These are phyloP conservation scores for Leptura quadrifasciata DNA, from an alignment of 2,888 invertebrate genomes.

Conservation along the genomic window DNA sequence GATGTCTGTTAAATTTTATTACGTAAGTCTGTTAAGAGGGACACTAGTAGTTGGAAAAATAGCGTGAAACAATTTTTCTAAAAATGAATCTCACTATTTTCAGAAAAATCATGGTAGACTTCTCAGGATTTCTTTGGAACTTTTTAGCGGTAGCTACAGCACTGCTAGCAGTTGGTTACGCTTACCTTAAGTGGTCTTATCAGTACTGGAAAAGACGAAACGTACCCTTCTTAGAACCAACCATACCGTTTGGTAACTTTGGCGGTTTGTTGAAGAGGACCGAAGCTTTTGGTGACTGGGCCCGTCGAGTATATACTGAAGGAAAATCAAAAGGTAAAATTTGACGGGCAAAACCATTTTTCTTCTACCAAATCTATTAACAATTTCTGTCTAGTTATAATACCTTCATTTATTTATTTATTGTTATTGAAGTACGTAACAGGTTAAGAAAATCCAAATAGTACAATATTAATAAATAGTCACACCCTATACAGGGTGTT, in stretches of 20 bases:
- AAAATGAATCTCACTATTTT: background rate
- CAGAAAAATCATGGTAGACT: background rate
- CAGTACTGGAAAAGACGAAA: slow-evolving; percentile 49
- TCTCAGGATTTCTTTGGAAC: background rate
- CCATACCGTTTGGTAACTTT: slow-evolving; percentile 48
- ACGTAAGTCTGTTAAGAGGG: too few relatives aligned
- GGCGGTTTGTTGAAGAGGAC: slow-evolving; percentile 35
- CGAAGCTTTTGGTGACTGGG: slow-evolving; percentile 29
- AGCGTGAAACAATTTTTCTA: too few relatives aligned
- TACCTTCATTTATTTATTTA: too few relatives aligned
- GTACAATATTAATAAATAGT: too few relatives aligned
- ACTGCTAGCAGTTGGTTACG: slow-evolving; percentile 20
- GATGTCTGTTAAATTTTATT: too few relatives aligned
- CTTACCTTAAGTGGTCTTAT: slow-evolving; percentile 43
- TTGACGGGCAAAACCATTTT: too few relatives aligned
- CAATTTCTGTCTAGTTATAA: too few relatives aligned
- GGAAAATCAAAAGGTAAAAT: slow-evolving; percentile 46
- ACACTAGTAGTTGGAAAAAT: too few relatives aligned
- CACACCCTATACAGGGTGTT: too few relatives aligned
- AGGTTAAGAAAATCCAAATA: too few relatives aligned
- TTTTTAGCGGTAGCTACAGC: slow-evolving; percentile 35
- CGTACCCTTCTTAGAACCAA: slow-evolving; percentile 45
- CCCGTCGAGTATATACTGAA: slow-evolving; percentile 46
- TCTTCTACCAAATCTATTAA: too few relatives aligned
- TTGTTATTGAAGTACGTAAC: too few relatives aligned